phyloP scores from a whole-genome alignment of 2,888 invertebrate species.

The Meta bourneti region DNA sequence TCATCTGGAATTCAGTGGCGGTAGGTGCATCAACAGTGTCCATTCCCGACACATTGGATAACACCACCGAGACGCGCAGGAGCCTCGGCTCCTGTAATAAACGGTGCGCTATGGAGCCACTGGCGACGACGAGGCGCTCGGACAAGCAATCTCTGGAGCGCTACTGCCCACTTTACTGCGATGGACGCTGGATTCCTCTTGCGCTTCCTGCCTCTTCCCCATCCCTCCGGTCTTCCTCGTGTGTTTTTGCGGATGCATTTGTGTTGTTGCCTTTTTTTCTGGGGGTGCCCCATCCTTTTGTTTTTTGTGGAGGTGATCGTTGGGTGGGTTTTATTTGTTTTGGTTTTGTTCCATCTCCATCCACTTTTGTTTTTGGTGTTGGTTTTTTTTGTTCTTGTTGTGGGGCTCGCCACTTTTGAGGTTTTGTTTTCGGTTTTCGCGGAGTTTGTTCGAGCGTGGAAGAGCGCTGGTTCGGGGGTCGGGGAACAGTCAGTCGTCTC shows the following conservation, averaged over 20 bases:
- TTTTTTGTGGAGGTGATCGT: conserved; percentile 30
- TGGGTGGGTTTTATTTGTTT: conserved; percentile 25
- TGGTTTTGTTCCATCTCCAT: conserved; percentile 22
- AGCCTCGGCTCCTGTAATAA: conserved; percentile 55
- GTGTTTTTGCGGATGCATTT: conserved; percentile 43
- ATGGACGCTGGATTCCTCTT: conserved; percentile 10
- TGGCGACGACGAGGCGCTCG: conserved; percentile 60
- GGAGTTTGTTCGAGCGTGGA: conserved; percentile 17
- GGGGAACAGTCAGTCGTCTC: conserved; percentile 17
- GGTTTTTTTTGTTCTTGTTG: conserved; percentile 14
- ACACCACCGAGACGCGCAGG: conserved; percentile 44
- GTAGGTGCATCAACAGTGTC: conserved; percentile 72
- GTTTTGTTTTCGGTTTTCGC: conserved; percentile 46
- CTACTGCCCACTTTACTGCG: conserved; percentile 55
- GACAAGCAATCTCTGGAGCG: conserved; percentile 44
- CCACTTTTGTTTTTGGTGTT: neutral
- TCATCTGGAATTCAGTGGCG: conserved; percentile 58
- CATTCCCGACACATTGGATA: conserved; percentile 66
- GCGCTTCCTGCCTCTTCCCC: conserved; percentile 15
- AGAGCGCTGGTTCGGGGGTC: too few relatives aligned
- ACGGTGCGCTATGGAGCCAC: conserved; percentile 55
- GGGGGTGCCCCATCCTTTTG: neutral
- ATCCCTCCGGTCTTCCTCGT: conserved; percentile 27
- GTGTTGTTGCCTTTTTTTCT: conserved; percentile 17
- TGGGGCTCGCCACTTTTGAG: conserved; percentile 42